Evolutionary conservation across 2,113 vertebrate species (phyloP).

Genomic region (Enhydra lutris): DNA sequence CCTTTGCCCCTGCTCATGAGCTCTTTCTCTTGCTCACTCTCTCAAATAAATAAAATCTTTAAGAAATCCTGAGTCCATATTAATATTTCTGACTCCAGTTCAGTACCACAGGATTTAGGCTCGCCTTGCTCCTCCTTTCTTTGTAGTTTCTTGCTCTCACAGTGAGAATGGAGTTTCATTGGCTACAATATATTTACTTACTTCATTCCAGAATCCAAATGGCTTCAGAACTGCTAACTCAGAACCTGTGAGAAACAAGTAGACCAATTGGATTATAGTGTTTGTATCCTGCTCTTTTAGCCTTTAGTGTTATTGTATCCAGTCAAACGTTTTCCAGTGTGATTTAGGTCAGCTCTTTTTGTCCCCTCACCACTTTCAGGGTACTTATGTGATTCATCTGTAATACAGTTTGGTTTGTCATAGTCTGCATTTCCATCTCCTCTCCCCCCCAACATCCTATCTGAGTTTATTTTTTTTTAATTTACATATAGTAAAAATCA

Average conservation of each 20-base stretch:
- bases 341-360: background rate
- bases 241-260: constrained; percentile 7
- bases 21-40: too few relatives aligned
- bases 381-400: background rate
- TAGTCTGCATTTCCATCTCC: background rate
- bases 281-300: background rate
- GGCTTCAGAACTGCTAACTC: constrained; percentile 3
- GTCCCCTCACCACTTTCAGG: background rate
- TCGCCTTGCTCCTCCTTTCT: background rate
- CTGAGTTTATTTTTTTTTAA: background rate
- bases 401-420: background rate
- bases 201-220: background rate
- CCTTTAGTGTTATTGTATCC: background rate
- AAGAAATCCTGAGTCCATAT: background rate
- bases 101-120: background rate
- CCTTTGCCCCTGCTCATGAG: too few relatives aligned
- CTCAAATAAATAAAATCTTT: too few relatives aligned
- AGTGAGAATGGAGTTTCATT: background rate
- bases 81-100: background rate
- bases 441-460: background rate
- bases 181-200: background rate
- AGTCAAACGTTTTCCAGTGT: background rate
- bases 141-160: background rate
- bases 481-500: background rate
- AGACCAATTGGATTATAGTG: background rate